Base-by-base conservation (phyloP, 2,113 vertebrate species). In the Tursiops truncatus region DNA sequence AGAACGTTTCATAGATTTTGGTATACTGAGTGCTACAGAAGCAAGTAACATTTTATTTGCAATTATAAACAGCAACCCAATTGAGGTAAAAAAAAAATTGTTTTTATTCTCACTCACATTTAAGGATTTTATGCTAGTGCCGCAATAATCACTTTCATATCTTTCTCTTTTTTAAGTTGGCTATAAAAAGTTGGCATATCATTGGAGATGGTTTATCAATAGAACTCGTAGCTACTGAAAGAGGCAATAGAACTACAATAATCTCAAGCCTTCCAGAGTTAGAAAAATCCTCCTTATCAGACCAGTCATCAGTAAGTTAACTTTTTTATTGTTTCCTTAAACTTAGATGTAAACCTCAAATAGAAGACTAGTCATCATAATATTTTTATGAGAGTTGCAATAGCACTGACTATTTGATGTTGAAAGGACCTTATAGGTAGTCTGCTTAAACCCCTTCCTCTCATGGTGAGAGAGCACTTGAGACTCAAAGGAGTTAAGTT, bases 61-160 rank as follows among this genome's bases (percentile, higher is more conserved):
- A 96, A 98, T 99, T 95, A 98, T 99, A 97, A 99, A 99, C 99
- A 99, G 99, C 98, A 99, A 99, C 97, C 99, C 99, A 2, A 99
- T 99, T 98, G 99, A 99, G 99, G 99, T 99, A 98, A 98, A 92
- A 73, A 73, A 98, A 92, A 73, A 67, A 21, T 84, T 58, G 62
- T 95, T 95, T 98, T 95, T 91, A 87, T 21, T 97, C 67, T 92
- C 56, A 91, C 33, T 97, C 47, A 68, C n/a, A 89, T 85, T 89
- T 81, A 93, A 92, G 56, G 33, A 60, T 44, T 62, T 95, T 81
- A 2, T 56, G 0, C 71, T 31, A 81, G 0, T 89, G 7, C 92
- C 97, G 58, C 88, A 97, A 67, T 97, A 97, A 97, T 97, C 89
- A 95, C 12, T 56, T 41, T 82, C n/a, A 21, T 98, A 96, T 98